These are phyloP conservation scores for Asobara japonica DNA, from an alignment of 1,140 invertebrate species.

Conservation along the genomic window DNA sequence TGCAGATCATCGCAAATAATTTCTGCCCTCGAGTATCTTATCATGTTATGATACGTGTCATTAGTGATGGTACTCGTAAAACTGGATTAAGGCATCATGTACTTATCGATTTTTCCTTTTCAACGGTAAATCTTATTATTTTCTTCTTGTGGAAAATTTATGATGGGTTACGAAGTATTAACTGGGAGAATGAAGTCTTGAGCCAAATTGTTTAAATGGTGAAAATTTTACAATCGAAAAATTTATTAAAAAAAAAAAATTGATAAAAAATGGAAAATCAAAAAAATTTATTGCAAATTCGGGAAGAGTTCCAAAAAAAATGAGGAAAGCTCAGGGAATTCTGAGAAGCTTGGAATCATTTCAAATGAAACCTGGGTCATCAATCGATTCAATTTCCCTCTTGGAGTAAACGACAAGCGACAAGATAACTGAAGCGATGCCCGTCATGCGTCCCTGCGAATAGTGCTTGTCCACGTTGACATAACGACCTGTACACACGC, in stretches of 20 bases:
- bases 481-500: slow-evolving; percentile 16
- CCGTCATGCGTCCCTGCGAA: background rate
- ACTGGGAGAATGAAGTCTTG: no score
- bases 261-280: no score
- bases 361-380: no score
- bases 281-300: no score
- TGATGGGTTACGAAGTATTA: background rate
- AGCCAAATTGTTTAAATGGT: no score
- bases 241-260: no score
- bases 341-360: no score
- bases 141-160: no score
- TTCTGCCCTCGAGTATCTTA: slow-evolving; percentile 2
- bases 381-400: background rate
- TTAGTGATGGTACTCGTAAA: slow-evolving; percentile 2
- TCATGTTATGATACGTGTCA: slow-evolving; percentile 7
- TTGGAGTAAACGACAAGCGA: background rate
- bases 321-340: no score
- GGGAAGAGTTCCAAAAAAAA: no score
- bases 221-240: no score
- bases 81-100: slow-evolving; percentile 11
- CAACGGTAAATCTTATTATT: background rate
- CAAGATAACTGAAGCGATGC: background rate
- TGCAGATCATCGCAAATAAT: slow-evolving; percentile 11
- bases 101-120: slow-evolving; percentile 3
- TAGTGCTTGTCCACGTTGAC: background rate